phyloP scores from a whole-genome alignment of 2,113 vertebrate genomes.

The Phrynocephalus versicolor region DNA sequence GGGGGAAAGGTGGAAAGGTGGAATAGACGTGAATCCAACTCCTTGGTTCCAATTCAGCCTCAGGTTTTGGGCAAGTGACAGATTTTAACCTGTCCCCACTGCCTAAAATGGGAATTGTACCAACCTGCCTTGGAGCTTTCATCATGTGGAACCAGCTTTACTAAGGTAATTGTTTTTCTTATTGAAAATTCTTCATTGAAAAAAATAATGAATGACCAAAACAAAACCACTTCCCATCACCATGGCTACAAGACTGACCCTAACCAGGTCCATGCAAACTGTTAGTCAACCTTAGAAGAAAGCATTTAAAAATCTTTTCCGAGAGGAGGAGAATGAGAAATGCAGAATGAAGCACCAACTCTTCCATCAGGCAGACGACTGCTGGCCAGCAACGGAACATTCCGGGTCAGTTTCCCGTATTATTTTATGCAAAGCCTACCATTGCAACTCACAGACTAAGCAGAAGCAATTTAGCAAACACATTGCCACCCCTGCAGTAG shows the following conservation, averaged over 20 bases:
- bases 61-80: not conserved
- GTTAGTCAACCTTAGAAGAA: not conserved
- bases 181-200: not conserved
- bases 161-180: not conserved
- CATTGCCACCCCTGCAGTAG: not conserved
- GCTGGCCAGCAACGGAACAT: not conserved
- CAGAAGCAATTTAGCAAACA: no score
- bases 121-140: not conserved
- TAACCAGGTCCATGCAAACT: not conserved
- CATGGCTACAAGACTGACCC: not conserved
- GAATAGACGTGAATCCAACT: not conserved
- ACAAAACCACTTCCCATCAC: no score
- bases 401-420: not conserved
- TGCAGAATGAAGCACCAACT: not conserved
- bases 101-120: not conserved
- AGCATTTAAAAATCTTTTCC: not conserved
- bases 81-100: not conserved
- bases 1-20: no score
- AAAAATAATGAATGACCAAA: no score
- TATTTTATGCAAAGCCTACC: not conserved
- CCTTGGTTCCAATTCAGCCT: not conserved
- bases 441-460: not conserved
- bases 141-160: not conserved
- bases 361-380: not conserved
- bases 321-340: not conserved